Evolutionary conservation across 2,113 vertebrate species (phyloP), one percentile per base, ranked within the genome.

Genomic region (Notarius lentiginosus): DNA sequence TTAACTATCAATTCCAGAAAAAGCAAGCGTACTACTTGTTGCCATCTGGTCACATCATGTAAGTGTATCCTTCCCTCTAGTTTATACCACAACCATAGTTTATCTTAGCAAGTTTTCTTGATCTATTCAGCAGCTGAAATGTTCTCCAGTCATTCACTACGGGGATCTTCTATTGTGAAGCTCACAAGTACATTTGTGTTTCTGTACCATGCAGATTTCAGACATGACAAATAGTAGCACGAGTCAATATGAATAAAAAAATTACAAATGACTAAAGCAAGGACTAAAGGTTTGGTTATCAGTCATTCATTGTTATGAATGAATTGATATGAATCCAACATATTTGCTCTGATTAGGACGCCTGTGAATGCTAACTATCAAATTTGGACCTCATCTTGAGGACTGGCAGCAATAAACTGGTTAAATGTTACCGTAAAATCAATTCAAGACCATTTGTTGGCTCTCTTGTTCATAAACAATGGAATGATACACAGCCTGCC

Each of bases 401-500:
- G 49, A 34, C 56, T 27, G 17, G 27, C 47, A 70, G n/a, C 47
- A 70, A 83, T 18, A 61, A 47, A 60, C n/a, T 0, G 0, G 27
- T 72, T 70, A 22, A 56, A 73, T 72, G 27, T 73, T 14, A 22
- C 24, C 15, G 9, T 53, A 47, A 61, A n/a, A 49, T 82, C 58
- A n/a, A 53, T 30, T 60, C 53, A 5, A 61, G 55, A 76, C 20
- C 53, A 22, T 66, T 82, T 82, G 41, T 84, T 84, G 14, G 55
- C 20, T 41, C 30, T 75, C 56, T n/a, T 85, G 58, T 27, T 51
- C 58, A 51, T 85, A 18, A 65, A 85, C 73, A 77, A 86, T 20
- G 58, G 24, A 76, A 70, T 76, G 73, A 60, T 70, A 61, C 7
- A 84, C 7, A 73, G 11, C 17, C 30, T 68, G 53, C 53, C 53